Conservation (phyloP, 2,888 invertebrate genomes). For the Dorcus parallelipipedus region DNA sequence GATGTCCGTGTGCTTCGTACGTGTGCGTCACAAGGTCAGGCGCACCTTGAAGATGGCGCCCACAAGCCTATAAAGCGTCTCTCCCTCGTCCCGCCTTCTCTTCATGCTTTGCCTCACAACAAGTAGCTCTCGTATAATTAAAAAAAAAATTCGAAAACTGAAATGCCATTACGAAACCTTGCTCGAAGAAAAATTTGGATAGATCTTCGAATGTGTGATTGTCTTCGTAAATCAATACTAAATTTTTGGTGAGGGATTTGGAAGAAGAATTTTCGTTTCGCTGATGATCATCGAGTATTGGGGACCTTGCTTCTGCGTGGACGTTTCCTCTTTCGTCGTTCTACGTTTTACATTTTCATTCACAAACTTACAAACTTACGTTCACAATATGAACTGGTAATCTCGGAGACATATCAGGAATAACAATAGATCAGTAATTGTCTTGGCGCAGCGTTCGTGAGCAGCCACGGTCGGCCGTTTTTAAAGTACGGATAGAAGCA, state of each 20-base stretch:
- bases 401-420: conserved; percentile 24
- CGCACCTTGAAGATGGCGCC: conserved; percentile 40
- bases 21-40: conserved; percentile 39
- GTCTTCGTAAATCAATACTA: no score
- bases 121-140: background rate
- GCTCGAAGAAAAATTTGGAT: no score
- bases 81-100: conserved; percentile 7
- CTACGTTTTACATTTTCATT: background rate
- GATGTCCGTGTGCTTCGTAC: conserved; percentile 17
- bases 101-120: conserved; percentile 4
- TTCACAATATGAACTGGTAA: conserved; percentile 14
- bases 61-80: conserved; percentile 25
- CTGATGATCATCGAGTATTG: no score
- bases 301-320: no score
- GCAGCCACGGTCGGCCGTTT: conserved; percentile 11
- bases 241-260: no score
- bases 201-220: no score
- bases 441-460: conserved; percentile 5
- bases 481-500: conserved; percentile 9
- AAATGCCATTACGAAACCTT: no score
- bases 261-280: no score
- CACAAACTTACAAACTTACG: conserved; percentile 5
- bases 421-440: conserved; percentile 23
- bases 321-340: background rate
- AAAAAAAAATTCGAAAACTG: background rate